Percentiles rank a stretch among this genome's conserved stretches.
phyloP scores from a whole-genome alignment of 2,888 invertebrate genomes.

The Seladonia tumulorum region DNA sequence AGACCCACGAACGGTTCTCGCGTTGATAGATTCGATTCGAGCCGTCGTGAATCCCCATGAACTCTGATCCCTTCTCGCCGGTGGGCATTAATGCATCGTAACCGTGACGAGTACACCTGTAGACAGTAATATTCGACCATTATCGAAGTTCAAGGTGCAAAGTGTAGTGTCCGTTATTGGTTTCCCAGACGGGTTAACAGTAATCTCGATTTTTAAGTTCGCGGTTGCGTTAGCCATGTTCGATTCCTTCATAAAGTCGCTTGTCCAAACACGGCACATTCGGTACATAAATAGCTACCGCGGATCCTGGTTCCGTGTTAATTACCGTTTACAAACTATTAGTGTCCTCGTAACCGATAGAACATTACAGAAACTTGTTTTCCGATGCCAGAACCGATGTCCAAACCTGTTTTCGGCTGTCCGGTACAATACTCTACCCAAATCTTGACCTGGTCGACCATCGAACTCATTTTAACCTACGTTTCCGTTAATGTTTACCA shows the following conservation, averaged over 20 bases:
- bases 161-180: no score
- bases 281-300: neutral
- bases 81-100: neutral
- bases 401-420: neutral
- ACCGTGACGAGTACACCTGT: neutral
- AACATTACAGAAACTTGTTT: constrained; percentile 8
- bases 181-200: neutral
- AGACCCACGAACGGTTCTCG: neutral
- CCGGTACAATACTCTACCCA: neutral
- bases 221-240: neutral
- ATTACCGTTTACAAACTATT: neutral
- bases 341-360: neutral
- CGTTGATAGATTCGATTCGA: neutral
- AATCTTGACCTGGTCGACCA: no score
- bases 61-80: constrained; percentile 18
- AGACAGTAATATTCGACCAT: neutral
- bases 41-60: neutral
- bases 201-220: neutral
- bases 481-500: no score
- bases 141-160: neutral
- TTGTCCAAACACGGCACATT: neutral
- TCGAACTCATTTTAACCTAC: neutral
- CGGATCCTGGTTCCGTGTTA: neutral
- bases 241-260: neutral
- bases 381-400: neutral